Conservation (phyloP, 1,140 invertebrate genomes). For the Drepana arcuata region DNA sequence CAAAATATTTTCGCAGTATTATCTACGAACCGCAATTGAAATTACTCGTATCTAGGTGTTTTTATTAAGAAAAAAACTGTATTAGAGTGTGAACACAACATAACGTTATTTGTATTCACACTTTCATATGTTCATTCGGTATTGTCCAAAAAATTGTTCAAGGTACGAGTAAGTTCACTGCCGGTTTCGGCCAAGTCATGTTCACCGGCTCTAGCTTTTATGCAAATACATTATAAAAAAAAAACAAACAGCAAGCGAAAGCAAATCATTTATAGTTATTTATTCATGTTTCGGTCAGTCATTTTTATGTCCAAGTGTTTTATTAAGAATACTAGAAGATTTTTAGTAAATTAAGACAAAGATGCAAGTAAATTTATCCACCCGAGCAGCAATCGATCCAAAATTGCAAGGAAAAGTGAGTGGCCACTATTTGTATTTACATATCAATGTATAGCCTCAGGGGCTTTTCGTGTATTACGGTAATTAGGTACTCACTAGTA, state of each 20-base stretch:
- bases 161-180: conserved; percentile 7
- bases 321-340: conserved; percentile 11
- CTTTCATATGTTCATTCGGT: too few relatives aligned
- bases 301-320: conserved; percentile 13
- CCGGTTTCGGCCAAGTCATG: conserved; percentile 9
- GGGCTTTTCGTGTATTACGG: conserved; percentile 61
- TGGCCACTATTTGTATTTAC: conserved; percentile 55
- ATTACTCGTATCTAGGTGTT: conserved; percentile 16
- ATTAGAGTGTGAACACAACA: too few relatives aligned
- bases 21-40: conserved; percentile 34
- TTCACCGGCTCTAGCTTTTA: conserved; percentile 4
- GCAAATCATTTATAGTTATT: conserved; percentile 20
- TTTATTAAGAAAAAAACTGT: too few relatives aligned
- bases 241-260: conserved; percentile 26
- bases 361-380: conserved; percentile 18
- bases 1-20: conserved; percentile 62
- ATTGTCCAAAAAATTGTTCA: too few relatives aligned
- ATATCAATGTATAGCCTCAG: conserved; percentile 58
- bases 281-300: conserved; percentile 17
- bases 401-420: conserved; percentile 48
- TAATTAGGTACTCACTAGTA: conserved; percentile 72
- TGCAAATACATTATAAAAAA: conserved; percentile 19
- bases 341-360: conserved; percentile 13
- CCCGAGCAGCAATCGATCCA: conserved; percentile 25
- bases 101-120: too few relatives aligned